Evolutionary conservation across 2,797 vertebrate species (phyloP).

Genomic region (Mormyrus hasselquistii): DNA sequence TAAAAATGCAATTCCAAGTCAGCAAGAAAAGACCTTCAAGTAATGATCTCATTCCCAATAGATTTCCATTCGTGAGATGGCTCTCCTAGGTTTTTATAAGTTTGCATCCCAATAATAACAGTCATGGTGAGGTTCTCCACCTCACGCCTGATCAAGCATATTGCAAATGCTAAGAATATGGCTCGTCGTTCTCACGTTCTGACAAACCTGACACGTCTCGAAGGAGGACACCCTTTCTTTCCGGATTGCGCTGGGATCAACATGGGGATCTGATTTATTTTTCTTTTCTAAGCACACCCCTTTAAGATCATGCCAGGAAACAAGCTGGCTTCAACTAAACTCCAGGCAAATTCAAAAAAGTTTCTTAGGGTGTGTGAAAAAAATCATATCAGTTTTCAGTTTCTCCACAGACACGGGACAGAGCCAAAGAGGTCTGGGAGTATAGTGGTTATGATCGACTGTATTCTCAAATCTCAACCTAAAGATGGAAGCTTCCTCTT

Average conservation of each 20-base stretch:
- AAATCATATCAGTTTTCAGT: neutral
- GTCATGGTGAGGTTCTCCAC: neutral
- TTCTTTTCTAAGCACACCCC: neutral
- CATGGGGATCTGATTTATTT: neutral
- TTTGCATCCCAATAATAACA: conserved; percentile 9
- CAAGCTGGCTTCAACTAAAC: neutral
- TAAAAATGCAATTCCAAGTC: neutral
- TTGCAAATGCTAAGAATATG: neutral
- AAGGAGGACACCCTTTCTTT: neutral
- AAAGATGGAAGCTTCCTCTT: neutral
- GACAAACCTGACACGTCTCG: neutral
- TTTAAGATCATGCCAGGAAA: neutral
- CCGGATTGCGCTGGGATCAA: neutral
- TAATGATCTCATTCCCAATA: conserved; percentile 9
- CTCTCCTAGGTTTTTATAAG: neutral
- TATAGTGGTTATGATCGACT: conserved; percentile 12
- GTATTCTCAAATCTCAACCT: neutral
- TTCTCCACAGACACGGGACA: neutral
- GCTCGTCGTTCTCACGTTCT: neutral
- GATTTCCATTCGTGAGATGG: neutral
- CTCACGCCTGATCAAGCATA: conserved; percentile 7
- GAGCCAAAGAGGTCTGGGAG: neutral
- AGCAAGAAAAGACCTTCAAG: conserved; percentile 12
- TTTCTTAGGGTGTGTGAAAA: neutral
- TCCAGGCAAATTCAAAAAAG: neutral